Conservation (phyloP, 2,888 invertebrate species). For the Galerucella pusilla region DNA sequence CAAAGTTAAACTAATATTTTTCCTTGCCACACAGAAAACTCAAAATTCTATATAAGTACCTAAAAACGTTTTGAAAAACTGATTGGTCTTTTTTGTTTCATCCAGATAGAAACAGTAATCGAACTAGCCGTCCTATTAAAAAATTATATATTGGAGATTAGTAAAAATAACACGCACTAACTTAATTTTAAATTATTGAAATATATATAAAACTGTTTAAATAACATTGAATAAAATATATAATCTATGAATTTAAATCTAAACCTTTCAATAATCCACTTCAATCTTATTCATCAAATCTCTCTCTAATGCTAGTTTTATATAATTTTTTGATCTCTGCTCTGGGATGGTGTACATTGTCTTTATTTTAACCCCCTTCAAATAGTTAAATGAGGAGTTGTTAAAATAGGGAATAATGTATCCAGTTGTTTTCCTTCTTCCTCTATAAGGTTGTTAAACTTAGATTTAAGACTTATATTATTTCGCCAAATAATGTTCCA, state of each 20-base stretch:
- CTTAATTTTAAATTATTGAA: neutral
- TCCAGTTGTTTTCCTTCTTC: neutral
- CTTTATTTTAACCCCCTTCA: neutral
- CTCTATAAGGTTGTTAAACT: constrained; percentile 16
- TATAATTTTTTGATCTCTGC: neutral
- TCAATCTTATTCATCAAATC: neutral
- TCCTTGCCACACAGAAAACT: too few species aligned
- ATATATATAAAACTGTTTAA: constrained; percentile 4
- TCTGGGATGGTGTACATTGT: neutral
- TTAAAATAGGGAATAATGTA: neutral
- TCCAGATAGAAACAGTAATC: constrained; percentile 12
- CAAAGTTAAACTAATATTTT: too few species aligned
- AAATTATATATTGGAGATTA: constrained; percentile 17
- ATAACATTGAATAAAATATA: constrained; percentile 12
- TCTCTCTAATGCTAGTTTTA: constrained; percentile 4
- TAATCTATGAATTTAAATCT: constrained; percentile 2
- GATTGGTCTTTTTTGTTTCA: constrained; percentile 1
- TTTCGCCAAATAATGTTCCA: constrained; percentile 22
- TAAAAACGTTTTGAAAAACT: neutral
- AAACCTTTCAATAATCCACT: constrained; percentile 15
- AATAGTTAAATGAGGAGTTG: neutral
- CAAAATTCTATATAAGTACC: too few species aligned
- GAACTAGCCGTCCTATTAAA: constrained; percentile 25
- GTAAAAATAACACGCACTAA: constrained; percentile 2
- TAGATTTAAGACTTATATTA: constrained; percentile 16